These are phyloP conservation scores for Caprella mutica DNA, from an alignment of 2,888 invertebrate genomes.

Conservation along the genomic window DNA sequence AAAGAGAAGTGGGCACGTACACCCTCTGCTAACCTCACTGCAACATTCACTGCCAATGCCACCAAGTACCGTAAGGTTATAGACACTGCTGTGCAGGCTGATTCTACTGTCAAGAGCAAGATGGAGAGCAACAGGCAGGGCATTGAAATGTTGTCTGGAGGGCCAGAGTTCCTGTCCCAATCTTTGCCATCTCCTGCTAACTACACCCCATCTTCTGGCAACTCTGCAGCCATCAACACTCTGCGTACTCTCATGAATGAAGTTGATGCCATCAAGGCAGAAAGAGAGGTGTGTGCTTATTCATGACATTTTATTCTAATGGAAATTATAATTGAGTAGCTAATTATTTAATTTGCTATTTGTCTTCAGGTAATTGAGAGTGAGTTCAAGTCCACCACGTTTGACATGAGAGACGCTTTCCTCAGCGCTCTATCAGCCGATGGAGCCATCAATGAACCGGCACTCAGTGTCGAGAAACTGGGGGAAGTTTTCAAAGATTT, in stretches of 20 bases:
- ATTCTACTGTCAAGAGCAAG: slow-evolving; percentile 52
- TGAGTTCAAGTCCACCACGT: slow-evolving; percentile 64
- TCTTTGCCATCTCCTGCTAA: slow-evolving; percentile 53
- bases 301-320: no score
- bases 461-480: slow-evolving; percentile 57
- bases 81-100: slow-evolving; percentile 61
- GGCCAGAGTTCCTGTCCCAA: slow-evolving; percentile 55
- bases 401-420: slow-evolving; percentile 72
- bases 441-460: slow-evolving; percentile 66
- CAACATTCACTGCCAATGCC: slow-evolving; percentile 75
- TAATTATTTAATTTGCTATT: no score
- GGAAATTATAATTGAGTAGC: no score
- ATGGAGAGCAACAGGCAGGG: slow-evolving; percentile 56
- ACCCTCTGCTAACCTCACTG: slow-evolving; percentile 73
- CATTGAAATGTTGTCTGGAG: slow-evolving; percentile 67
- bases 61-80: slow-evolving; percentile 80
- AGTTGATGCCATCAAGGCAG: slow-evolving; percentile 49
- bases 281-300: slow-evolving; percentile 76
- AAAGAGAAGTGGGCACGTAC: slow-evolving; percentile 87
- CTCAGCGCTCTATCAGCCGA: slow-evolving; percentile 61
- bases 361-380: no score
- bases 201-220: slow-evolving; percentile 35
- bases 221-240: slow-evolving; percentile 48
- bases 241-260: slow-evolving; percentile 68
- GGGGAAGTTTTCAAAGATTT: slow-evolving; percentile 64